These are phyloP conservation scores for Tachina lurida DNA, from an alignment of 2,888 invertebrate genomes.

Conservation along the genomic window DNA sequence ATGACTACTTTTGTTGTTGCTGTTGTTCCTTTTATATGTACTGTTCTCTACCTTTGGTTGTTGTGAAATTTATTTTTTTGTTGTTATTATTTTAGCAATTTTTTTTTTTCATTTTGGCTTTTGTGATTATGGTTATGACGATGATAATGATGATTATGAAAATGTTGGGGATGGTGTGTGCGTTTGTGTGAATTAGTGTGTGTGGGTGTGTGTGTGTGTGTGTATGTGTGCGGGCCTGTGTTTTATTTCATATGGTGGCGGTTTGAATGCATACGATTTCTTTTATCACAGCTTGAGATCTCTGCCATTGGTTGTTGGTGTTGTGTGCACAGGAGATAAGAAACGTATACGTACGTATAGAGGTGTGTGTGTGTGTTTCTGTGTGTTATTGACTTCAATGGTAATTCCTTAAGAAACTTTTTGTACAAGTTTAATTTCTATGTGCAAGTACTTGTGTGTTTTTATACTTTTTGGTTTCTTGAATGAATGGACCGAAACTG, in stretches of 20 bases:
- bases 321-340: slow-evolving; percentile 19
- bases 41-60: slow-evolving; percentile 26
- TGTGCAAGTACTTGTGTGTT: neutral
- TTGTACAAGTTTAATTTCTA: slow-evolving; percentile 5
- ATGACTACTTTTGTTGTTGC: neutral
- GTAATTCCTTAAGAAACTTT: slow-evolving; percentile 56
- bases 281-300: slow-evolving; percentile 76
- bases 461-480: slow-evolving; percentile 8
- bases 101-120: slow-evolving; percentile 21
- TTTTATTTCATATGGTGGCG: slow-evolving; percentile 58
- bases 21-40: slow-evolving; percentile 9
- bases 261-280: slow-evolving; percentile 66
- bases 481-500: slow-evolving; percentile 36
- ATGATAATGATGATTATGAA: slow-evolving; percentile 62
- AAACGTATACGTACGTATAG: neutral
- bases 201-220: slow-evolving; percentile 25
- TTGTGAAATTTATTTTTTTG: slow-evolving; percentile 29
- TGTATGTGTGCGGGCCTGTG: slow-evolving; percentile 15
- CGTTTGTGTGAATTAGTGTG: neutral
- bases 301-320: slow-evolving; percentile 75
- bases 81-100: slow-evolving; percentile 52
- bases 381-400: slow-evolving; percentile 51
- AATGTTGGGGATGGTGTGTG: slow-evolving; percentile 23
- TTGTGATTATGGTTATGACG: slow-evolving; percentile 69
- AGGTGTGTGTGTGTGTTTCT: neutral